Base-by-base conservation (phyloP, 1,140 invertebrate genomes). In the Halyomorpha halys region DNA sequence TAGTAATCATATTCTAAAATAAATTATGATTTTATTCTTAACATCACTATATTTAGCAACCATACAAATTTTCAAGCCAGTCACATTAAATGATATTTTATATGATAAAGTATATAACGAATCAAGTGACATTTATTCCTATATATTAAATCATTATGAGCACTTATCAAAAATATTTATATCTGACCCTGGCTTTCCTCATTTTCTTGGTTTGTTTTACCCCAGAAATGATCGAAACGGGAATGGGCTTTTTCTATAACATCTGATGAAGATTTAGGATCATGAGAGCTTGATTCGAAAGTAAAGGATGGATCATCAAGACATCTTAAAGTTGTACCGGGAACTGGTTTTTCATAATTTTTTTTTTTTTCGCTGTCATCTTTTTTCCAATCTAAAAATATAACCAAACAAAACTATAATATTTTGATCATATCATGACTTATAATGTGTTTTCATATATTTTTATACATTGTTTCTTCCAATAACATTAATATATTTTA, bases 241-340 rank as follows among this genome's bases (percentile, higher is more conserved):
- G 59, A 44, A 44, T 44, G 59, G 3, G 59, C 59, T 44, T 60
- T 60, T 60, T 60, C 59, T 44, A 60, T 16, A 11, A 60, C 44
- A 44, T 60, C 59, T 13, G 59, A 18, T 16, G 59, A 60, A 39
- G 59, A 16, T 44, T 44, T 60, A 6, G 27, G 59, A 16, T 60
- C 59, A 44, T 60, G 59, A 44, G n/a, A 19, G 21, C 59, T 44
- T n/a, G 59, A 21, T 19, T 60, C 59, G 21, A 60, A 60, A 44
- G 59, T 44, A 60, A 60, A 60, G 14, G 59, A 60, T 44, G 59
- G 59, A 23, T 60, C 59, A 44, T 60, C 59, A 60, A 60, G 30
- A 25, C 59, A 60, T 60, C 59, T n/a, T 60, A 60, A 60, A 9
- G 59, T 60, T 19, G 59, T 60, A 18, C 59, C 59, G 44, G 59